Conservation (phyloP, 2,888 invertebrate genomes). For the Melanostoma mellinum region DNA sequence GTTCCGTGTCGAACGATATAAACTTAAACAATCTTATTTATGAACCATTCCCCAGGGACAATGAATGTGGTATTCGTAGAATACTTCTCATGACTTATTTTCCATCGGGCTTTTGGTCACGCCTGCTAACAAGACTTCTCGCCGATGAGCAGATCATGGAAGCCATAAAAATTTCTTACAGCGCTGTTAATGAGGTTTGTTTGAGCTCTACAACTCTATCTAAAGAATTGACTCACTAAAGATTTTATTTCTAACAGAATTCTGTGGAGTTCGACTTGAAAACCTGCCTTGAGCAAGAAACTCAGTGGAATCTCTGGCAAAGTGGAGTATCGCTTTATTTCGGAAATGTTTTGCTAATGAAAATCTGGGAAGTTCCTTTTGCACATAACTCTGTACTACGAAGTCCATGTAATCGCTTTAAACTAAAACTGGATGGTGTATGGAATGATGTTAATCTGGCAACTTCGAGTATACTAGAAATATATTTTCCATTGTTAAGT, state of each 20-base stretch:
- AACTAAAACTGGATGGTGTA: constrained; percentile 90
- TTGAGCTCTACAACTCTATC: not conserved
- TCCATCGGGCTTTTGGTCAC: constrained; percentile 98
- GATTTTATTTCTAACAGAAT: constrained; percentile 73
- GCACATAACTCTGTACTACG: constrained; percentile 83
- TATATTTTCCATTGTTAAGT: constrained; percentile 87
- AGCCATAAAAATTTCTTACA: constrained; percentile 89
- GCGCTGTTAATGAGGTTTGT: constrained; percentile 87
- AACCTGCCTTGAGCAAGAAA: constrained; percentile 79
- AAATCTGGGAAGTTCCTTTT: constrained; percentile 91
- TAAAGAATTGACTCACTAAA: not conserved
- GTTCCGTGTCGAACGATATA: constrained; percentile 79
- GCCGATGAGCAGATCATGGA: constrained; percentile 93
- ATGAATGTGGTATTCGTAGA: constrained; percentile 82
- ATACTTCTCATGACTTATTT: constrained; percentile 97
- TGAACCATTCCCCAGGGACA: constrained; percentile 73
- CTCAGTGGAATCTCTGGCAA: constrained; percentile 97
- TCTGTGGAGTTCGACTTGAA: constrained; percentile 79
- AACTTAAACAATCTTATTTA: constrained; percentile 79
- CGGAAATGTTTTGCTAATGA: constrained; percentile 90
- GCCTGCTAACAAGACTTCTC: constrained; percentile 94
- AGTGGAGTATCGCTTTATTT: constrained; percentile 94
- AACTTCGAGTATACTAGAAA: constrained; percentile 92
- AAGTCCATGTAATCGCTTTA: constrained; percentile 84
- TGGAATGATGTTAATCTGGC: constrained; percentile 93